Percentiles rank a stretch among this genome's conserved stretches.
Conservation (phyloP, 2,113 vertebrate species). For the Carassius auratus region DNA sequence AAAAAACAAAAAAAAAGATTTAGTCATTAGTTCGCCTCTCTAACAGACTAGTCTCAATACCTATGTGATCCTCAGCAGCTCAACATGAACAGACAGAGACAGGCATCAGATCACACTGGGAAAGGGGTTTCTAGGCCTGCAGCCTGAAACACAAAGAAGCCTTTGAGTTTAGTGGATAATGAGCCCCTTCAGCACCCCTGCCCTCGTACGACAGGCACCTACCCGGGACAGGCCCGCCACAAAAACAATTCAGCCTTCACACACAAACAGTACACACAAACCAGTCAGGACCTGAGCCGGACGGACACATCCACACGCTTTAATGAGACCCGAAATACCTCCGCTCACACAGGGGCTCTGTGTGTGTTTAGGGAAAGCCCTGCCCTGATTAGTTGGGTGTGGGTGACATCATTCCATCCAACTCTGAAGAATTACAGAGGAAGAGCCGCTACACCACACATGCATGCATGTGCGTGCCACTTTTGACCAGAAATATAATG, state of each 20-base stretch:
- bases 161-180: constrained; percentile 74
- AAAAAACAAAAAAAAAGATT: neutral
- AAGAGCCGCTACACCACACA: neutral
- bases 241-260: constrained; percentile 39
- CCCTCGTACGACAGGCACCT: constrained; percentile 25
- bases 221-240: constrained; percentile 27
- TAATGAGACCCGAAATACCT: neutral
- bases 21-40: neutral
- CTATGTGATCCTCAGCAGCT: neutral
- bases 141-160: constrained; percentile 65
- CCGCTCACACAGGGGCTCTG: constrained; percentile 8
- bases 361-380: neutral
- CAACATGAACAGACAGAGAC: constrained; percentile 7
- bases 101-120: neutral
- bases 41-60: neutral
- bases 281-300: neutral
- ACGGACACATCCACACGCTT: constrained; percentile 20
- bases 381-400: constrained; percentile 26
- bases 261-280: constrained; percentile 8
- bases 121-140: neutral
- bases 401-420: constrained; percentile 25
- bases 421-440: constrained; percentile 7
- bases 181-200: constrained; percentile 67
- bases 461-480: neutral
- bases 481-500: neutral